These are phyloP conservation scores for Bactericera cockerelli DNA, from an alignment of 1,140 invertebrate genomes.

Conservation along the genomic window DNA sequence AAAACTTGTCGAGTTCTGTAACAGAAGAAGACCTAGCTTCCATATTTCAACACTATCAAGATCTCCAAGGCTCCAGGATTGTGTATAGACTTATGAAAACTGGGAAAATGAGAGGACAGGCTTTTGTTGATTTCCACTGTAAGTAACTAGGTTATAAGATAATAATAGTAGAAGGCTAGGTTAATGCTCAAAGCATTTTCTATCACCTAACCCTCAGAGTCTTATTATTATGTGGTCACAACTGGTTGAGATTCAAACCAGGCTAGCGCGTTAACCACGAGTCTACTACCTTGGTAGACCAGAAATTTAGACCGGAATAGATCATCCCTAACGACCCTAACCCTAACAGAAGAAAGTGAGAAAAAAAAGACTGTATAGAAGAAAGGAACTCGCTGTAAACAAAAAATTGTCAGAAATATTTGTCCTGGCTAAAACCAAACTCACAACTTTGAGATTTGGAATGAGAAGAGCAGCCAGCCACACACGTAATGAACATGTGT, in stretches of 20 bases:
- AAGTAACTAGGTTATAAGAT: constrained; percentile 18
- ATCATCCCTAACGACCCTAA: background rate
- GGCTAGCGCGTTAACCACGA: background rate
- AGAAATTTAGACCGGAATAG: too few relatives aligned
- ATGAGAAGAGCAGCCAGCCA: too few relatives aligned
- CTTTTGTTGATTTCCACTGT: constrained; percentile 37
- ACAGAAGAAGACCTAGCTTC: constrained; percentile 30
- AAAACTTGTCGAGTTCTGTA: constrained; percentile 33
- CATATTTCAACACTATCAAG: constrained; percentile 30
- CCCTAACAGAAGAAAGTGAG: background rate
- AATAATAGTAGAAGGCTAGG: background rate
- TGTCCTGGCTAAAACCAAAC: too few relatives aligned
- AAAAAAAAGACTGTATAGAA: background rate
- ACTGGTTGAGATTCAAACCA: background rate
- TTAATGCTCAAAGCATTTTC: too few relatives aligned
- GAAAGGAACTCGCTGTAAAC: background rate
- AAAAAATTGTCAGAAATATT: too few relatives aligned
- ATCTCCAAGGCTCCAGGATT: constrained; percentile 22
- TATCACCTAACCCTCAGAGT: too few relatives aligned
- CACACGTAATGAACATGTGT: too few relatives aligned
- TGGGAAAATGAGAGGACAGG: constrained; percentile 40
- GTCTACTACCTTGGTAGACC: too few relatives aligned
- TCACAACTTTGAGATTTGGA: too few relatives aligned
- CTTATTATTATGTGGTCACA: too few relatives aligned
- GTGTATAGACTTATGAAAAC: constrained; percentile 30